A percentile compares a stretch with the other conserved stretches of the same genome.
phyloP scores from a whole-genome alignment of 1,140 invertebrate genomes.

The Trichonephila inaurata region DNA sequence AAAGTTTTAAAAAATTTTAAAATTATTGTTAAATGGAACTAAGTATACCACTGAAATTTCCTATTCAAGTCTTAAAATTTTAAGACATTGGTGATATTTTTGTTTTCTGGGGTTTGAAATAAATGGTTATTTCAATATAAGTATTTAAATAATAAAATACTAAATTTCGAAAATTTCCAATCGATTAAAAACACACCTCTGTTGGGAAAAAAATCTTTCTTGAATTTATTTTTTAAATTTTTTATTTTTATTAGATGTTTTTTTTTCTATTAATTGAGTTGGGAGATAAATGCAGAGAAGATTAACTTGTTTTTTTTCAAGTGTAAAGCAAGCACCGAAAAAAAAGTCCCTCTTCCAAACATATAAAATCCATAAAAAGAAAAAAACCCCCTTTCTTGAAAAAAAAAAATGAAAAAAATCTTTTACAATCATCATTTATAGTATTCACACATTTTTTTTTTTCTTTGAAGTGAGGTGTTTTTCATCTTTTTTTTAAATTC shows the following conservation, averaged over 20 bases:
- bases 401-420: constrained; percentile 26
- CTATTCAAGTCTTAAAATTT: too few species aligned
- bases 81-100: too few species aligned
- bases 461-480: background rate
- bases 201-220: too few species aligned
- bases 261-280: background rate
- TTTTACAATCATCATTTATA: constrained; percentile 49
- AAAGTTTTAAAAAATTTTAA: too few species aligned
- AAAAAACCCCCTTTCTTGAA: background rate
- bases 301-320: background rate
- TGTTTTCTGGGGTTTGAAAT: too few species aligned
- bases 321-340: background rate
- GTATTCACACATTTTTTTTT: constrained; percentile 32
- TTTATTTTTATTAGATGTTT: background rate
- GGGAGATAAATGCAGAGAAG: background rate
- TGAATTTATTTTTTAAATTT: background rate
- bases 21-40: too few species aligned
- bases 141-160: too few species aligned
- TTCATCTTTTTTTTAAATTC: constrained; percentile 15
- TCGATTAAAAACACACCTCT: too few species aligned
- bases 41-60: too few species aligned
- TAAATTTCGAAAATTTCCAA: too few species aligned
- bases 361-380: background rate
- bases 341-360: background rate
- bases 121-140: too few species aligned